These are phyloP conservation scores for Drosophila eohydei DNA, from an alignment of 2,888 invertebrate genomes.

Conservation along the genomic window DNA sequence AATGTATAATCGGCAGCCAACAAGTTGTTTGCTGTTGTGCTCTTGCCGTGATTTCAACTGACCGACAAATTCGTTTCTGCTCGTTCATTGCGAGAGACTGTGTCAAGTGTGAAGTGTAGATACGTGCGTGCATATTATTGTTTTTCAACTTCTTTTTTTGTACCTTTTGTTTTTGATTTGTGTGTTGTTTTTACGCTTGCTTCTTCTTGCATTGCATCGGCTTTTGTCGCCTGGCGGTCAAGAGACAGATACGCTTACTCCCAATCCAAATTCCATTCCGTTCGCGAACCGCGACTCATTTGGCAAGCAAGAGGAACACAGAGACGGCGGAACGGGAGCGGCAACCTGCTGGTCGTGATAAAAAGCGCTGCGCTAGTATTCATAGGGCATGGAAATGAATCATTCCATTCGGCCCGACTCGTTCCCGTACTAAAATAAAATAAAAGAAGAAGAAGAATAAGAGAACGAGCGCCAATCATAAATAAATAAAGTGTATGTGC, in stretches of 20 bases:
- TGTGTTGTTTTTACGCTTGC: background rate
- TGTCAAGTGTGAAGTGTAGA: constrained; percentile 33
- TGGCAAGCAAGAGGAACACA: constrained; percentile 5
- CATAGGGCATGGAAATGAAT: constrained; percentile 49
- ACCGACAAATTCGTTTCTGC: constrained; percentile 27
- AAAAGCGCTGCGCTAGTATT: constrained; percentile 31
- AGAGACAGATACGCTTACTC: background rate
- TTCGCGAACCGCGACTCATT: constrained; percentile 33
- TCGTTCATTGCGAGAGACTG: constrained; percentile 19
- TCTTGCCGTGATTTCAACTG: constrained; percentile 31
- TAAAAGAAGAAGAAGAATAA: background rate
- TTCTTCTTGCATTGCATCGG: background rate
- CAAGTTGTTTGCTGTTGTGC: constrained; percentile 39
- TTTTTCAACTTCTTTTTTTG: background rate
- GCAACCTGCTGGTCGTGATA: constrained; percentile 37
- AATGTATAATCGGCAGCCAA: constrained; percentile 24
- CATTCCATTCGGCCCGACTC: constrained; percentile 30
- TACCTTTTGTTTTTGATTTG: background rate
- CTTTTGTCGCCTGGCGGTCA: constrained; percentile 30
- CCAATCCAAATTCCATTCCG: constrained; percentile 21
- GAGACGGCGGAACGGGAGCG: constrained; percentile 9
- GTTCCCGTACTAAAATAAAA: constrained; percentile 1
- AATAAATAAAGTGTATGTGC: constrained; percentile 45
- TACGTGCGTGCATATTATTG: constrained; percentile 16
- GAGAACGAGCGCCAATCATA: constrained; percentile 41